These are phyloP conservation scores for Nymphalis urticae DNA, from an alignment of 2,888 invertebrate genomes.

Conservation along the genomic window DNA sequence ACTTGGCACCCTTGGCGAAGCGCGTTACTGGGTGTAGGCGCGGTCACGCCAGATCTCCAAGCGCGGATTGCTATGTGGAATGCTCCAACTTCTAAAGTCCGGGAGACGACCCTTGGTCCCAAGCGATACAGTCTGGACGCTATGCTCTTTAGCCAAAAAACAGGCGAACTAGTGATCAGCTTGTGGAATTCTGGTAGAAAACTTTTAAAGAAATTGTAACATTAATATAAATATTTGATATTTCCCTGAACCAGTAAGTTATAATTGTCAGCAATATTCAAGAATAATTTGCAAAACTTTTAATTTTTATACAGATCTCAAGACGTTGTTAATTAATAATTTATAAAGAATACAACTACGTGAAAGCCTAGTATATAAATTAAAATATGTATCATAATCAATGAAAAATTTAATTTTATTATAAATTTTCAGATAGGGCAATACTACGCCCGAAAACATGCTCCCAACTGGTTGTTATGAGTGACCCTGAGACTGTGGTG, in stretches of 20 bases:
- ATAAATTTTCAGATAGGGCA: conserved; percentile 45
- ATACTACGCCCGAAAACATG: conserved; percentile 43
- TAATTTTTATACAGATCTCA: too few relatives aligned
- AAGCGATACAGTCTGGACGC: conserved; percentile 57
- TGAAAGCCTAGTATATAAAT: too few relatives aligned
- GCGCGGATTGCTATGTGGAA: conserved; percentile 62
- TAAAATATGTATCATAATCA: too few relatives aligned
- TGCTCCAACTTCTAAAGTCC: conserved; percentile 49
- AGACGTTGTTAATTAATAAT: too few relatives aligned
- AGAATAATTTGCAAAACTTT: too few relatives aligned
- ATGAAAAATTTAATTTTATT: not conserved
- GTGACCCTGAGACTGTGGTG: conserved; percentile 64
- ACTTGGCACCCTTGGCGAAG: conserved; percentile 77
- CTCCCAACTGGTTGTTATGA: conserved; percentile 68
- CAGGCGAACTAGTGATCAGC: conserved; percentile 75
- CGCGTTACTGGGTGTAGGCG: conserved; percentile 64
- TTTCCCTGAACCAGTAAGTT: too few relatives aligned
- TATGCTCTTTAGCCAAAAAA: conserved; percentile 70
- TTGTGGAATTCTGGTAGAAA: conserved; percentile 62
- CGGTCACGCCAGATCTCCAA: conserved; percentile 43
- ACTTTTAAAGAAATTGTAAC: too few relatives aligned
- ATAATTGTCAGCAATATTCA: too few relatives aligned
- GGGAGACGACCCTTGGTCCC: conserved; percentile 43
- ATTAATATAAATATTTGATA: too few relatives aligned
- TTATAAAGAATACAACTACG: too few relatives aligned